phyloP scores from a whole-genome alignment of 2,888 invertebrate genomes.

The Tenthredo mesomela region DNA sequence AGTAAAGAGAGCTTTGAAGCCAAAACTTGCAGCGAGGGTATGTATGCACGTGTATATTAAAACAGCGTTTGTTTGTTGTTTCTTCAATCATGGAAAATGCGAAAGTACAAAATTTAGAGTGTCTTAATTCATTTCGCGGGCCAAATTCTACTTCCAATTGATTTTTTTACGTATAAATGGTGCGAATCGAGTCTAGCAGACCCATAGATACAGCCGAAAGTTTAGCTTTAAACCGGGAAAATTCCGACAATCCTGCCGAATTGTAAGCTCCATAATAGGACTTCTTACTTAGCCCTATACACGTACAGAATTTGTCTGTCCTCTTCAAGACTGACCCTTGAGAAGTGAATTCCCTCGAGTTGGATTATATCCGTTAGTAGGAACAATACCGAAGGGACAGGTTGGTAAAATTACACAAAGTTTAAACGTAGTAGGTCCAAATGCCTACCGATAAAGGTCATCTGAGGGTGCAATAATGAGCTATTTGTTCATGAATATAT shows the following conservation, averaged over 20 bases:
- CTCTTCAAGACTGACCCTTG: background rate
- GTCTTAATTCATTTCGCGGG: background rate
- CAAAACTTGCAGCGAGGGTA: constrained; percentile 82
- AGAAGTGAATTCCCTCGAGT: background rate
- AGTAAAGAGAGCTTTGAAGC: constrained; percentile 81
- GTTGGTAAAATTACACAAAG: background rate
- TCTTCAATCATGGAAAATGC: background rate
- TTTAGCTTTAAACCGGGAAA: background rate
- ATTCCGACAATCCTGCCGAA: background rate
- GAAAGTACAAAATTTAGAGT: background rate
- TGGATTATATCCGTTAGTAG: background rate
- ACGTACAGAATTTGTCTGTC: background rate
- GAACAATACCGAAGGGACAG: background rate
- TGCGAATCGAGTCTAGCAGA: background rate
- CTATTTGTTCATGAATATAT: background rate
- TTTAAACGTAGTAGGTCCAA: background rate
- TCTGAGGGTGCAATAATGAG: background rate
- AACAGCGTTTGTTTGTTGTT: background rate
- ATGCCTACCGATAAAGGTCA: background rate
- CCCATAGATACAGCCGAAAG: background rate
- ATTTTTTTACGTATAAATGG: background rate
- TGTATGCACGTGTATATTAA: constrained; percentile 62
- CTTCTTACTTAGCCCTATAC: background rate
- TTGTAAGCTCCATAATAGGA: background rate
- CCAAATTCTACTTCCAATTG: background rate